Conservation (phyloP, 1,140 invertebrate genomes). For the Lordiphosa mommai region DNA sequence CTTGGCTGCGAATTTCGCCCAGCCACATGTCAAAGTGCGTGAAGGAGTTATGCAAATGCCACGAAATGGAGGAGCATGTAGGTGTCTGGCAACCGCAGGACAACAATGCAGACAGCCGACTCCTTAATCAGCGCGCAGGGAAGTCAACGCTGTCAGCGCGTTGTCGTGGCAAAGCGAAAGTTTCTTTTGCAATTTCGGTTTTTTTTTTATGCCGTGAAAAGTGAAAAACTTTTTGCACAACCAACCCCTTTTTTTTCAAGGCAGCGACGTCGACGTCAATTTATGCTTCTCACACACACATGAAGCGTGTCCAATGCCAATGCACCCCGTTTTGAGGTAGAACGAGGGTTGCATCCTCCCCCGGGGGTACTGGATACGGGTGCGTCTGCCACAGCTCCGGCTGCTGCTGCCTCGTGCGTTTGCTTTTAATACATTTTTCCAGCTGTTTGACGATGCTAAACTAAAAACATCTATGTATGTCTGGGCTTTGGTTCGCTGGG, state of each 20-base stretch:
- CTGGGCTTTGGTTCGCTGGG: slow-evolving; percentile 5
- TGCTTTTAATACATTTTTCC: slow-evolving; percentile 72
- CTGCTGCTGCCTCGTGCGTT: slow-evolving; percentile 55
- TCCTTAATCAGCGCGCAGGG: slow-evolving; percentile 34
- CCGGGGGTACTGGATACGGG: not conserved
- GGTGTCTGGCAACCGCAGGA: slow-evolving; percentile 43
- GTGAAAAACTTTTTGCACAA: slow-evolving; percentile 45
- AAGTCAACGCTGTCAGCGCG: slow-evolving; percentile 21
- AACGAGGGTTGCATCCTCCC: slow-evolving; percentile 1
- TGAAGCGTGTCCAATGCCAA: slow-evolving; percentile 40
- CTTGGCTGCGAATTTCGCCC: slow-evolving; percentile 36
- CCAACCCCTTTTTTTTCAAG: slow-evolving; percentile 54
- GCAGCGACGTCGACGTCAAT: slow-evolving; percentile 39
- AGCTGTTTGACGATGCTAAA: slow-evolving; percentile 54
- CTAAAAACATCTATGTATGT: slow-evolving; percentile 60
- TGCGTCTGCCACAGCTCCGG: slow-evolving; percentile 11
- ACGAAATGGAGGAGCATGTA: slow-evolving; percentile 43
- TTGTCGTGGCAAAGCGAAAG: slow-evolving; percentile 49
- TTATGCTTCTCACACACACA: slow-evolving; percentile 46
- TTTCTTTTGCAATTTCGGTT: slow-evolving; percentile 63
- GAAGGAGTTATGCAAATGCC: slow-evolving; percentile 69
- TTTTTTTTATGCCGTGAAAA: slow-evolving; percentile 46
- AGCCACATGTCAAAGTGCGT: slow-evolving; percentile 72
- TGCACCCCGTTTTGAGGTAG: slow-evolving; percentile 37
- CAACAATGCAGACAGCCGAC: slow-evolving; percentile 45